Conservation (phyloP, 2,888 invertebrate species). For the Morinoia aosen region DNA sequence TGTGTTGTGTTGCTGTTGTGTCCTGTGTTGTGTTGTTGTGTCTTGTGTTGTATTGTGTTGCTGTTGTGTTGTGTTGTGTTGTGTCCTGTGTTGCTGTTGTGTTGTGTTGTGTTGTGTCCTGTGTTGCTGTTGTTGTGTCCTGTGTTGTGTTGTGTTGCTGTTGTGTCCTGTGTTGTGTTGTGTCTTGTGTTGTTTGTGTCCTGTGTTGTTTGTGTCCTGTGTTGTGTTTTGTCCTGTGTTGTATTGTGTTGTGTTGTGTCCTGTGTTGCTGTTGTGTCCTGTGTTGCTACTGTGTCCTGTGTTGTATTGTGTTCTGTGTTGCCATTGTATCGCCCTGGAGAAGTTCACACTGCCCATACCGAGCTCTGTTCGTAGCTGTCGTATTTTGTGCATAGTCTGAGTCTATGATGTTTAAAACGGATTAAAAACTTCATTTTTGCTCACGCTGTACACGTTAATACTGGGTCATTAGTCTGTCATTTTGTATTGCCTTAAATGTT, state of each 20-base stretch:
- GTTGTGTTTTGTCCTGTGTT: too few species aligned
- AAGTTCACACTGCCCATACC: background rate
- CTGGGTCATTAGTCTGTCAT: too few species aligned
- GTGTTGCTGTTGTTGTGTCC: background rate
- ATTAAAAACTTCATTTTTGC: background rate
- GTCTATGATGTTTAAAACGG: background rate
- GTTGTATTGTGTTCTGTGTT: background rate
- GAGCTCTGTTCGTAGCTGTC: background rate
- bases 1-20: background rate
- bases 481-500: too few species aligned
- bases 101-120: too few species aligned
- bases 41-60: background rate
- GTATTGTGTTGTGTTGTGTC: too few species aligned
- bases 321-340: background rate
- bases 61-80: background rate
- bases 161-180: background rate
- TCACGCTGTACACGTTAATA: background rate
- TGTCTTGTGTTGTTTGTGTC: too few species aligned
- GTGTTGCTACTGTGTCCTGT: conserved; percentile 28
- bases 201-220: background rate
- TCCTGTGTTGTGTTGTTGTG: conserved; percentile 39
- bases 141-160: background rate
- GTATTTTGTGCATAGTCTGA: background rate
- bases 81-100: background rate
- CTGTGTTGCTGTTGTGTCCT: background rate